Percentiles rank a stretch among this genome's conserved stretches.
Conservation (phyloP, 2,888 invertebrate genomes). For the Euproctis similis region DNA sequence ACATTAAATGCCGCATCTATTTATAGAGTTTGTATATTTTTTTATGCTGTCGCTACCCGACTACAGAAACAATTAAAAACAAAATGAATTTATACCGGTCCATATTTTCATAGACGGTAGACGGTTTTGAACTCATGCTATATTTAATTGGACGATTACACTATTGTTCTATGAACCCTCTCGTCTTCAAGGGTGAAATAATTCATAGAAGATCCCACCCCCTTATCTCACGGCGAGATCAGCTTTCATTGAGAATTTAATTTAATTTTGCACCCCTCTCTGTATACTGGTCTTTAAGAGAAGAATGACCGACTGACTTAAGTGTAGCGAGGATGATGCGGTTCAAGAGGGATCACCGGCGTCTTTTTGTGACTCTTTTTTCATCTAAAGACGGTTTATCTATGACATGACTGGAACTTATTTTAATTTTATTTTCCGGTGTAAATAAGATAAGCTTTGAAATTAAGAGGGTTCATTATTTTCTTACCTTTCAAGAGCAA, state of each 20-base stretch:
- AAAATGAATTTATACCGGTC: slow-evolving; percentile 20
- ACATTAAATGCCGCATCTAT: too few relatives aligned
- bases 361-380: slow-evolving; percentile 35
- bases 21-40: neutral
- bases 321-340: slow-evolving; percentile 34
- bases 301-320: slow-evolving; percentile 69
- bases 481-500: neutral
- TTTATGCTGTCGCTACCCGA: too few relatives aligned
- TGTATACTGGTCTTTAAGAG: slow-evolving; percentile 48
- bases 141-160: slow-evolving; percentile 72
- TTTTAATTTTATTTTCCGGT: slow-evolving; percentile 5
- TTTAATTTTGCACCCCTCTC: slow-evolving; percentile 74
- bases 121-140: slow-evolving; percentile 50
- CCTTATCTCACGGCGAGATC: slow-evolving; percentile 59
- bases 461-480: neutral
- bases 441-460: slow-evolving; percentile 2
- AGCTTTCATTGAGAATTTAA: slow-evolving; percentile 73
- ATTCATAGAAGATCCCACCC: slow-evolving; percentile 67
- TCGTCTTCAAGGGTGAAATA: slow-evolving; percentile 55
- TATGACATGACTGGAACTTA: slow-evolving; percentile 10
- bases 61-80: slow-evolving; percentile 14
- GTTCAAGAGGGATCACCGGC: slow-evolving; percentile 41
- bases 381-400: slow-evolving; percentile 12
- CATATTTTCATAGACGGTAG: slow-evolving; percentile 38
- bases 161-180: slow-evolving; percentile 63